Evolutionary conservation across 1,140 invertebrate genomes (phyloP).

Genomic region (Adelges cooleyi): DNA sequence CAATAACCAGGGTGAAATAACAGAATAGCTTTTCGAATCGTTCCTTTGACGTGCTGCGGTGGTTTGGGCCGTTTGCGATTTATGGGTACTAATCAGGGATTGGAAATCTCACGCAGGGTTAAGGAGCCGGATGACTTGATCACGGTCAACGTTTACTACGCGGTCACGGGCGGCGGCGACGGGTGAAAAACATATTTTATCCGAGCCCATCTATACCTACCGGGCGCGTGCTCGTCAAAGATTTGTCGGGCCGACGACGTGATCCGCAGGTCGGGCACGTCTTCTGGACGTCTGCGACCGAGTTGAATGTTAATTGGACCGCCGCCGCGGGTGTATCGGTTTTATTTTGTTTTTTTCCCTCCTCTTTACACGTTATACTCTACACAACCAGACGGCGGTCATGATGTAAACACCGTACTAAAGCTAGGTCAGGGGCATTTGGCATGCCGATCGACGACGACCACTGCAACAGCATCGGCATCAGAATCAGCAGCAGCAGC

Average conservation of each 20-base stretch:
- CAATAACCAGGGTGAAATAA: too few species aligned
- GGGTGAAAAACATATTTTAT: neutral
- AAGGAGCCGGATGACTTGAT: too few species aligned
- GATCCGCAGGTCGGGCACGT: slow-evolving; percentile 15
- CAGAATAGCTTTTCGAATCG: too few species aligned
- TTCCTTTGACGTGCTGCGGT: too few species aligned
- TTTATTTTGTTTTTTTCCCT: neutral
- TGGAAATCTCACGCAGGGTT: too few species aligned
- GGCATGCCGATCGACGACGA: slow-evolving; percentile 14
- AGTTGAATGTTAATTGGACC: slow-evolving; percentile 22
- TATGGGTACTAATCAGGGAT: too few species aligned
- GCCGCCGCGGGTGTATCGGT: neutral
- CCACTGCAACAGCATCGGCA: too few species aligned
- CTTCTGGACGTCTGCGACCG: slow-evolving; percentile 11
- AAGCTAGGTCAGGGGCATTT: slow-evolving; percentile 19
- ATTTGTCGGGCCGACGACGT: slow-evolving; percentile 1
- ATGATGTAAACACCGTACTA: too few species aligned
- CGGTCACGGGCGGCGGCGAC: neutral
- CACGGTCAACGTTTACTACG: too few species aligned
- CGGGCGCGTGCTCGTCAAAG: neutral
- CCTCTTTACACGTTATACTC: neutral
- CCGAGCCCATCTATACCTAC: neutral
- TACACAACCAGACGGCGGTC: neutral
- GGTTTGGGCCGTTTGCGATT: too few species aligned
- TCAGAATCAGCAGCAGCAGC: too few species aligned